These are phyloP conservation scores for Parauchenoglanis ngamensis DNA, from an alignment of 2,797 vertebrate genomes.

Conservation along the genomic window DNA sequence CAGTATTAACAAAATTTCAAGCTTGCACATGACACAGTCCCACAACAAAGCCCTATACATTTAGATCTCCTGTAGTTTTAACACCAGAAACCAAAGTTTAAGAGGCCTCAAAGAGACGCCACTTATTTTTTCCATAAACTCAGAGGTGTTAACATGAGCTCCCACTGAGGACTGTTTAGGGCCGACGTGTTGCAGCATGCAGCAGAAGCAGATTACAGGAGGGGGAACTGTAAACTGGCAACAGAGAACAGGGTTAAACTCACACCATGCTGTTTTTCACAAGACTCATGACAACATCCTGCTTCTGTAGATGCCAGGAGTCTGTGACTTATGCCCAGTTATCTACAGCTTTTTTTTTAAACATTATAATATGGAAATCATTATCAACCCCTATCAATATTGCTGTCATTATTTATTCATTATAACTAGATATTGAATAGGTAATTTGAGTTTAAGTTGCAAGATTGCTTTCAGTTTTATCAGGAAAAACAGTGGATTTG, in stretches of 20 bases:
- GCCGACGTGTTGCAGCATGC: slow-evolving; percentile 42
- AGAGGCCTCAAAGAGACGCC: neutral
- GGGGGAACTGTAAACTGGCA: slow-evolving; percentile 5
- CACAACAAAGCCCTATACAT: neutral
- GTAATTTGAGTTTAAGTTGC: neutral
- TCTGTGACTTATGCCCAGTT: neutral
- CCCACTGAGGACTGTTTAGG: slow-evolving; percentile 14
- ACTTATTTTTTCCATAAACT: slow-evolving; percentile 33
- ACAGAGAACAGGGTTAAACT: neutral
- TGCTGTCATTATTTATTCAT: neutral
- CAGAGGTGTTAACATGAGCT: slow-evolving; percentile 31
- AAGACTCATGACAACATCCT: slow-evolving; percentile 36
- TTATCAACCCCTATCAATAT: neutral
- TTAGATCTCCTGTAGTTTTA: neutral
- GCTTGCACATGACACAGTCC: slow-evolving; percentile 1
- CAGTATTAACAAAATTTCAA: neutral
- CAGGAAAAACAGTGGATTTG: neutral
- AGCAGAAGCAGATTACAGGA: slow-evolving; percentile 20
- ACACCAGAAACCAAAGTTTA: neutral
- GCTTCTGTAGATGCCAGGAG: neutral
- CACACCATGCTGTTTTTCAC: slow-evolving; percentile 21
- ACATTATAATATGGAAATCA: neutral
- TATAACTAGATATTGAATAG: neutral
- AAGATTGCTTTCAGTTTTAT: neutral
- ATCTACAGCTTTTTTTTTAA: neutral